Base-by-base conservation (phyloP, 2,888 invertebrate species). In the Sarcophaga rosellei region DNA sequence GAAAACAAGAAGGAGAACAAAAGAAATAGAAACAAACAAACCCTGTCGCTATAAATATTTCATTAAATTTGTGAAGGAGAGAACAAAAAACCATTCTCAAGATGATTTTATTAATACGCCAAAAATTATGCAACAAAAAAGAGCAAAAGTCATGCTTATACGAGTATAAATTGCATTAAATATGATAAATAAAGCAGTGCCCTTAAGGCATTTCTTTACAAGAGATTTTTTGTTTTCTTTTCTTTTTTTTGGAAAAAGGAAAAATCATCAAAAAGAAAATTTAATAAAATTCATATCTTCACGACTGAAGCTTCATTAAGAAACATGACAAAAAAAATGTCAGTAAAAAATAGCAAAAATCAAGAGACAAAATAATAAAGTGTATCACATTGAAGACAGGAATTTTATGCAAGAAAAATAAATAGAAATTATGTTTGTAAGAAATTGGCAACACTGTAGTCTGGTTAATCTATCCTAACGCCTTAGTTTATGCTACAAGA, bases 161-260 rank as follows among this genome's bases (percentile, higher is more conserved):
- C 15, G n/a, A n/a, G 68, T 72, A 82, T 85, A 82, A 85, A 79
- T 79, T 75, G 66, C 82, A 80, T 82, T 82, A 82, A 45, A 72
- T 75, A 82, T 78, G 82, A 61, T 77, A 77, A 83, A 72, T 77
- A 77, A 44, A 44, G 53, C 53, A 62, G 5, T 62, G 2, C 35
- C 68, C 83, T 68, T 68, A 35, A 72, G 82, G 82, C 61, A 4
- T 76, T 69, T 25, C 35, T 35, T 35, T 35, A 35, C 35, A 35
- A 35, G 35, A 0, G 4, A 0, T 8, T 23, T 61, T 47, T 53
- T 57, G 8, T 21, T 25, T 25, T 25, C 25, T 0, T 25, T 35
- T 35, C 6, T 8, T 35, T 2, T 10, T 35, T 35, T 35, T 10
- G 1, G 35, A 10, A 35, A 35, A 35, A 35, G 35, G 35, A 35